A percentile compares a stretch with the other conserved stretches of the same genome.
Conservation (phyloP, 2,113 vertebrate genomes). For the Emydura subglobosa region DNA sequence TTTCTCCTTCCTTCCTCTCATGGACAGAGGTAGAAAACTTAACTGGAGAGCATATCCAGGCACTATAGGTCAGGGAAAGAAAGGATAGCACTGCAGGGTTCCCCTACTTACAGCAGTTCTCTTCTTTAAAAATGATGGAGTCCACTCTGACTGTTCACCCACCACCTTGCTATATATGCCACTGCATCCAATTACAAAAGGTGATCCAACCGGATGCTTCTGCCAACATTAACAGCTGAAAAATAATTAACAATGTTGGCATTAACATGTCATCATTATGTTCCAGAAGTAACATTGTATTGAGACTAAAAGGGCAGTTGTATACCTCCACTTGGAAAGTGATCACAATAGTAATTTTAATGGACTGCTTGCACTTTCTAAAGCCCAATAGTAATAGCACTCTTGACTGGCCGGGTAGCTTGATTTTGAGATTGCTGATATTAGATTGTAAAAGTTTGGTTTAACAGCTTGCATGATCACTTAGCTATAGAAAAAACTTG, state of each 20-base stretch:
- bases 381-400: background rate
- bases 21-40: background rate
- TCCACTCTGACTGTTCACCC: background rate
- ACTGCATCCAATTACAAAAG: background rate
- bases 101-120: background rate
- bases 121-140: background rate
- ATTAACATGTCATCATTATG: background rate
- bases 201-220: background rate
- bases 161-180: background rate
- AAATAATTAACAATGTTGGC: accelerated
- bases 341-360: background rate
- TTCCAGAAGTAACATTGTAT: background rate
- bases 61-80: background rate
- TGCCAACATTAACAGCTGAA: background rate
- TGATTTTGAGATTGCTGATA: background rate
- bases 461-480: accelerated
- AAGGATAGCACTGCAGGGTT: background rate
- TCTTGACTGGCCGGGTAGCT: background rate
- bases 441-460: accelerated
- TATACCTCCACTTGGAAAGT: background rate
- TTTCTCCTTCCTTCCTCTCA: background rate
- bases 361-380: background rate
- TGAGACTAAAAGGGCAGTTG: background rate
- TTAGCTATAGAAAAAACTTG: background rate
- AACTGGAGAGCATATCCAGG: background rate